Conservation (phyloP, 2,797 vertebrate genomes). For the Loriculus beryllinus region DNA sequence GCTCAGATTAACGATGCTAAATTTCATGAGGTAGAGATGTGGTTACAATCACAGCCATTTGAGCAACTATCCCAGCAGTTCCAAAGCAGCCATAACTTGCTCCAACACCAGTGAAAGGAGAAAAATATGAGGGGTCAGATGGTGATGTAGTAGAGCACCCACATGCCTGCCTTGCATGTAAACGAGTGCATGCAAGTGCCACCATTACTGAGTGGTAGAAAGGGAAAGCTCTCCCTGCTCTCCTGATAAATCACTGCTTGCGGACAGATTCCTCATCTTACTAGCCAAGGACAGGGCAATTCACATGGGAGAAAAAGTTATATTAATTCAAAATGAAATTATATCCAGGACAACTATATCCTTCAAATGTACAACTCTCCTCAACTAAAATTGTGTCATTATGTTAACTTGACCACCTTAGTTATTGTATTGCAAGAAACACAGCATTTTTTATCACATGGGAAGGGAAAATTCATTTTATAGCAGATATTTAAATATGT, state of each 20-base stretch:
- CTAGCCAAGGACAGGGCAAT: neutral
- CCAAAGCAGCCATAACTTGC: neutral
- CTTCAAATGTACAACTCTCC: neutral
- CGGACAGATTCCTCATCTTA: neutral
- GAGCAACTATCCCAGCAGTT: neutral
- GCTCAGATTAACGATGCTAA: conserved; percentile 92
- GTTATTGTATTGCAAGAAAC: neutral
- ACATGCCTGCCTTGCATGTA: too few species aligned
- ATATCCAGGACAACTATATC: neutral
- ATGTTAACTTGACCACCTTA: neutral
- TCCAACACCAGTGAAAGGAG: neutral
- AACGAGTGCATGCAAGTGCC: neutral
- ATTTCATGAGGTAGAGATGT: conserved; percentile 89
- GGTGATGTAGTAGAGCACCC: neutral
- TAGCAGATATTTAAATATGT: neutral
- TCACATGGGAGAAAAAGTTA: neutral
- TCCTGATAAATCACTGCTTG: neutral
- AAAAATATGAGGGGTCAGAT: neutral
- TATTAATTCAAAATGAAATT: neutral
- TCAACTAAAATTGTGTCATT: neutral
- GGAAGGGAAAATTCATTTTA: neutral
- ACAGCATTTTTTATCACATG: neutral
- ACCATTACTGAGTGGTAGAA: neutral
- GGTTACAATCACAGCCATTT: neutral
- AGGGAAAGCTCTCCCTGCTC: neutral